A percentile compares a stretch with the other conserved stretches of the same genome.
phyloP scores from a whole-genome alignment of 2,797 vertebrate genomes.

The Arnoldichthys spilopterus region DNA sequence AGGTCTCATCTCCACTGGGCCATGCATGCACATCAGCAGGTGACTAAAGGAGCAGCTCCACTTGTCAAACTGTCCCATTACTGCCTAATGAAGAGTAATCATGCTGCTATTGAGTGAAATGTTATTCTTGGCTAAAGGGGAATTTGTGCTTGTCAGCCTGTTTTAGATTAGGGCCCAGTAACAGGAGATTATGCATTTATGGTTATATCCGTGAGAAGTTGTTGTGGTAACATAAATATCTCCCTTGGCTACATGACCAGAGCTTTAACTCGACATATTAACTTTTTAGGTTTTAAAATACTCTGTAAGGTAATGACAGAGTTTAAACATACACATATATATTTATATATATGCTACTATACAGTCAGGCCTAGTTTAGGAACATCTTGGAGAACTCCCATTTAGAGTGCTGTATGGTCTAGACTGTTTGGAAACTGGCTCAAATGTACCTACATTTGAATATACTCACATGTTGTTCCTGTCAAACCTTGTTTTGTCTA shows the following conservation, averaged over 20 bases:
- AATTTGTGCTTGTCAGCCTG: constrained; percentile 57
- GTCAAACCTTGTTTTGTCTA: no score
- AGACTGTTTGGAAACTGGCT: no score
- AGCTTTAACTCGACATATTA: constrained; percentile 31
- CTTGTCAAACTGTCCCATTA: constrained; percentile 79
- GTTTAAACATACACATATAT: no score
- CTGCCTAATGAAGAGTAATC: constrained; percentile 79
- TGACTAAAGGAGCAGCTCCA: constrained; percentile 74
- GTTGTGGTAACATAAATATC: constrained; percentile 45
- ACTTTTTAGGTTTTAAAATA: constrained; percentile 2
- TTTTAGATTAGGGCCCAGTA: constrained; percentile 54
- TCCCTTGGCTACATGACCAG: constrained; percentile 20
- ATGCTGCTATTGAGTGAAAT: constrained; percentile 57
- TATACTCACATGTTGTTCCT: not conserved
- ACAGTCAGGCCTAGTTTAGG: no score
- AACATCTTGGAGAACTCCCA: no score
- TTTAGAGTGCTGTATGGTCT: no score
- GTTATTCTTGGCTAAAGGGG: constrained; percentile 60
- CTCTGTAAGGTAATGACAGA: not conserved
- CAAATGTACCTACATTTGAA: no score
- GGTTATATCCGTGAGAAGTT: constrained; percentile 45
- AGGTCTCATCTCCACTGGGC: constrained; percentile 76
- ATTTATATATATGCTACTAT: not conserved
- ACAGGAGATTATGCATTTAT: constrained; percentile 45
- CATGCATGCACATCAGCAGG: constrained; percentile 70